phyloP scores from a whole-genome alignment of 2,888 invertebrate genomes.

The Cryptus viduatorius region DNA sequence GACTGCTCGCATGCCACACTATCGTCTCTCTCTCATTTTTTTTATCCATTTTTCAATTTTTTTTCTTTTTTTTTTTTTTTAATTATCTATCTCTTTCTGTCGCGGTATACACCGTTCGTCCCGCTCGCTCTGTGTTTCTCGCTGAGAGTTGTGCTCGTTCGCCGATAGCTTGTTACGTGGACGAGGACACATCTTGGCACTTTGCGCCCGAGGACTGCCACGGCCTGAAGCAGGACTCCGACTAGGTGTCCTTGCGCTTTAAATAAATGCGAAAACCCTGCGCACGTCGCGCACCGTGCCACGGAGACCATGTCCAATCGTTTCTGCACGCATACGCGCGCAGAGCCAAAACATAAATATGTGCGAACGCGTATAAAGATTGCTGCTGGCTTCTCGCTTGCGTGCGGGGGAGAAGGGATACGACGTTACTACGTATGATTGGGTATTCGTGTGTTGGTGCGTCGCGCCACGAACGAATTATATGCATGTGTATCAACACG shows the following conservation, averaged over 20 bases:
- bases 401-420: conserved; percentile 11
- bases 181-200: conserved; percentile 82
- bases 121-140: conserved; percentile 55
- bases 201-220: conserved; percentile 78
- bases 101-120: background rate
- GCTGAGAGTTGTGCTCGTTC: conserved; percentile 57
- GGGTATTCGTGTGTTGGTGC: conserved; percentile 1
- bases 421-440: conserved; percentile 30
- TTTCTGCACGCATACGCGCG: conserved; percentile 49
- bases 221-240: conserved; percentile 75
- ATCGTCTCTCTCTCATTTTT: background rate
- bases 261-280: conserved; percentile 82
- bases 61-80: conserved; percentile 27
- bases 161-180: conserved; percentile 76
- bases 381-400: background rate
- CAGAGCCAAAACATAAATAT: conserved; percentile 42
- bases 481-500: conserved; percentile 31
- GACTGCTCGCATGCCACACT: conserved; percentile 65
- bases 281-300: conserved; percentile 62
- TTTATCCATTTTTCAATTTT: background rate
- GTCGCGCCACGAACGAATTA: conserved; percentile 40
- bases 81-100: conserved; percentile 42
- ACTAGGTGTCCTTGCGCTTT: conserved; percentile 84
- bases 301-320: conserved; percentile 63
- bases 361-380: conserved; percentile 41